Percentiles rank a stretch among this genome's conserved stretches.
These are phyloP conservation scores for Brachyhypopomus gauderio DNA, from an alignment of 2,113 vertebrate species.

Conservation along the genomic window DNA sequence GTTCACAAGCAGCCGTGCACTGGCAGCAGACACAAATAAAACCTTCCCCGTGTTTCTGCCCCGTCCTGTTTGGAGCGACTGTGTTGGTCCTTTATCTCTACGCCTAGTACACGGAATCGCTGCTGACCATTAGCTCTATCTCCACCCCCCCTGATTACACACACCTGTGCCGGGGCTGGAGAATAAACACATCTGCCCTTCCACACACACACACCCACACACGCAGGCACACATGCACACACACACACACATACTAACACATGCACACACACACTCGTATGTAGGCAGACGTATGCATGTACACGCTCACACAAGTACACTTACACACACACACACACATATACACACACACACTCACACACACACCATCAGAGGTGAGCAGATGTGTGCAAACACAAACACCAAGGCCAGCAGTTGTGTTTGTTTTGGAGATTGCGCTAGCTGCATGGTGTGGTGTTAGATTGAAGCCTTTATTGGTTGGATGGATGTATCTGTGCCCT, in stretches of 20 bases:
- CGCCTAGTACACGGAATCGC: background rate
- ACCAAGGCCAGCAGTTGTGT: conserved; percentile 9
- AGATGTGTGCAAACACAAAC: conserved; percentile 41
- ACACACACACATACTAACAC: conserved; percentile 48
- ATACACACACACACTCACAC: conserved; percentile 29
- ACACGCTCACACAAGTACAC: background rate
- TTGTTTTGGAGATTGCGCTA: conserved; percentile 48
- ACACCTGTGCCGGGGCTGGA: background rate
- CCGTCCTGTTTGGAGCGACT: background rate
- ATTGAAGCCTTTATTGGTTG: conserved; percentile 29
- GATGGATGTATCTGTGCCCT: background rate
- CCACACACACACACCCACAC: background rate
- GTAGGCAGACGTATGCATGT: background rate
- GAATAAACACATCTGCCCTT: background rate
- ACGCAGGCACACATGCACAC: conserved; percentile 29
- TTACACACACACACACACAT: conserved; percentile 37
- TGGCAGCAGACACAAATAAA: too few relatives aligned
- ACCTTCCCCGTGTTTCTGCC: background rate
- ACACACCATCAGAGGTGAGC: conserved; percentile 47
- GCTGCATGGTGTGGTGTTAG: conserved; percentile 35
- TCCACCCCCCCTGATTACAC: background rate
- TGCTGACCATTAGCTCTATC: background rate
- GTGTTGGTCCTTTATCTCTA: background rate
- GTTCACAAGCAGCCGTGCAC: too few relatives aligned
- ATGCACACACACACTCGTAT: background rate